Evolutionary conservation across 2,888 invertebrate genomes (phyloP), one percentile per base, ranked within the genome.

Genomic region (Pheosia tremula): DNA sequence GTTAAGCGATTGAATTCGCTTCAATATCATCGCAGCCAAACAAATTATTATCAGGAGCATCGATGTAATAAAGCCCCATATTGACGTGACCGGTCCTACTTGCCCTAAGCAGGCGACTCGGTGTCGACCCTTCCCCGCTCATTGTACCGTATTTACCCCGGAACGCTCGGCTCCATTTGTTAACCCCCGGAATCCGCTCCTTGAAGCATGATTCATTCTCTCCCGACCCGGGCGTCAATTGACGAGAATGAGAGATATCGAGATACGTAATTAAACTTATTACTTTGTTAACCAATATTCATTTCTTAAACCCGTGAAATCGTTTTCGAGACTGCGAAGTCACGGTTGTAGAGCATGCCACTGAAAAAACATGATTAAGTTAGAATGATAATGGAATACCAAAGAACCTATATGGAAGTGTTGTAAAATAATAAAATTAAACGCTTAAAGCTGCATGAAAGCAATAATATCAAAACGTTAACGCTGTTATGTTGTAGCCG

Each of bases 111-210:
- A 83, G 82, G 84, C 86, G 83, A 84, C 66, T 72, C 80, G 82
- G 79, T 79, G 77, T 78, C 86, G 90, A 90, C 90, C 93, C 92
- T 91, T 91, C 90, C 89, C 88, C 86, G 85, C 85, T 88, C 86
- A 90, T 92, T 91, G 92, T 92, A 89, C 86, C 87, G 87, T 88
- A 90, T 89, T 90, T 91, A 91, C 93, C 92, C 91, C 88, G 89
- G 87, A 89, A 87, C 86, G 88, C 84, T 91, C 86, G 89, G 89
- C 89, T 90, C 87, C 90, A 89, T 91, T 90, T 89, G 88, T 90
- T 86, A 83, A 89, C 91, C 93, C 92, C 87, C 87, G 90, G 92
- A 93, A 90, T 92, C 91, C 87, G 88, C 90, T 93, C 86, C 91
- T 93, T 88, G 86, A 88, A 87, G 86, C 89, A 92, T 93, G 93